Evolutionary conservation across 2,888 invertebrate genomes (phyloP), one percentile per base, ranked within the genome.

Genomic region (Synanthedon andrenaeformis): DNA sequence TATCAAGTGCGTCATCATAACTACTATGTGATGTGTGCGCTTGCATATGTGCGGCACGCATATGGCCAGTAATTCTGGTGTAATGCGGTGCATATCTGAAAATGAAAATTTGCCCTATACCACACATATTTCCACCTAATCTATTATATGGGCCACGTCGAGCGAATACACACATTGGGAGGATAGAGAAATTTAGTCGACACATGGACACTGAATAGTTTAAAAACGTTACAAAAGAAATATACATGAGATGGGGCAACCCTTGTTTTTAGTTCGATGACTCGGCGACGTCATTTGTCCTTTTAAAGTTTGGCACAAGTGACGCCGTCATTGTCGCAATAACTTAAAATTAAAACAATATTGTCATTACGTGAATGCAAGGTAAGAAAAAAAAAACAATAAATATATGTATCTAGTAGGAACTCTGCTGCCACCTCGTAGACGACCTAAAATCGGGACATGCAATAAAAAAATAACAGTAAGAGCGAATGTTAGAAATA

Each of bases 41-140:
- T 82, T 82, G 86, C 79, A 85, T 87, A 87, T 83, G 86, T 86
- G 87, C 86, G 87, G 82, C 86, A 87, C 86, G 87, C 84, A 83
- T 83, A 87, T 77, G 87, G 87, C 87, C 87, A 87, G 87, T 87
- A 86, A 82, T 83, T 87, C 87, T 87, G 87, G 87, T 86, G 87
- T 86, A 87, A 86, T 81, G 83, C 82, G 79, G 86, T 83, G 87
- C 87, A 87, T 82, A 87, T 87, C 87, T 87, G 87, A 87, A 87
- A 87, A 87, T 82, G 84, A 87, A 87, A 87, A 87, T 79, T 35
- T 83, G 80, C 85, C 87, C 86, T 87, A 85, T 86, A 87, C 86
- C 87, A 87, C 87, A 87, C 87, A 87, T 84, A 82, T 78, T 79
- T 76, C 69, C 68, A 72, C 78, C 82, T 85, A 82, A 69, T 77